A percentile compares a stretch with the other conserved stretches of the same genome.
These are phyloP conservation scores for Drosophila prosaltans DNA, from an alignment of 1,140 invertebrate genomes.

Conservation along the genomic window DNA sequence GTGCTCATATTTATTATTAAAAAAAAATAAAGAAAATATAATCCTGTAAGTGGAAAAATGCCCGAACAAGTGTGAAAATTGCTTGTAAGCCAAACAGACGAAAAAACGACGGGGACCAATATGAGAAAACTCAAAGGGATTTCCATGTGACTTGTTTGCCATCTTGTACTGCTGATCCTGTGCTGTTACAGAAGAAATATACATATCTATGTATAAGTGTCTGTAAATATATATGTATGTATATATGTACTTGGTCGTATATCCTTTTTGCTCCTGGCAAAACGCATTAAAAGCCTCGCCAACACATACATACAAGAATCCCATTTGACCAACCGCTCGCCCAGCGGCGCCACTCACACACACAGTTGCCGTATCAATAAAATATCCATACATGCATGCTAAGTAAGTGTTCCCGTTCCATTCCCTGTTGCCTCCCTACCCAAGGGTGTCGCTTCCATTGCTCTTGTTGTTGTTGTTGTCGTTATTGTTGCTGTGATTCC, in stretches of 20 bases:
- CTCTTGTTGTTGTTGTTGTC: background rate
- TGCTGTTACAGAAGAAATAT: background rate
- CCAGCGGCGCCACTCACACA: constrained; percentile 58
- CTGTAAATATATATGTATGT: background rate
- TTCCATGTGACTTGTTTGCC: constrained; percentile 65
- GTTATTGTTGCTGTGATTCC: constrained; percentile 70
- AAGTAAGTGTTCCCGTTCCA: constrained; percentile 63
- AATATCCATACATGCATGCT: constrained; percentile 82
- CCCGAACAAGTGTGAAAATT: constrained; percentile 38
- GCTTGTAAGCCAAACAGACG: constrained; percentile 23
- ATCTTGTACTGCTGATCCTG: constrained; percentile 31
- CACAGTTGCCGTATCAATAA: constrained; percentile 66
- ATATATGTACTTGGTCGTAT: background rate
- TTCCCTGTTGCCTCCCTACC: background rate
- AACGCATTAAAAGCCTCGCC: constrained; percentile 74
- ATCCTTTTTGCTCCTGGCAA: constrained; percentile 33
- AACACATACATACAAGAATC: constrained; percentile 43
- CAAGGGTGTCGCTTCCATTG: background rate
- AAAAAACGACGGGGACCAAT: constrained; percentile 7
- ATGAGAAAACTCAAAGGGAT: constrained; percentile 63
- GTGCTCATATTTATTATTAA: background rate
- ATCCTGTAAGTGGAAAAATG: background rate
- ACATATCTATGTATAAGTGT: no score
- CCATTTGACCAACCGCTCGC: constrained; percentile 27
- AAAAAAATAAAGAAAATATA: constrained; percentile 5